A percentile compares a stretch with the other conserved stretches of the same genome.
Conservation (phyloP, 2,797 vertebrate species). For the Hipposideros larvatus region DNA sequence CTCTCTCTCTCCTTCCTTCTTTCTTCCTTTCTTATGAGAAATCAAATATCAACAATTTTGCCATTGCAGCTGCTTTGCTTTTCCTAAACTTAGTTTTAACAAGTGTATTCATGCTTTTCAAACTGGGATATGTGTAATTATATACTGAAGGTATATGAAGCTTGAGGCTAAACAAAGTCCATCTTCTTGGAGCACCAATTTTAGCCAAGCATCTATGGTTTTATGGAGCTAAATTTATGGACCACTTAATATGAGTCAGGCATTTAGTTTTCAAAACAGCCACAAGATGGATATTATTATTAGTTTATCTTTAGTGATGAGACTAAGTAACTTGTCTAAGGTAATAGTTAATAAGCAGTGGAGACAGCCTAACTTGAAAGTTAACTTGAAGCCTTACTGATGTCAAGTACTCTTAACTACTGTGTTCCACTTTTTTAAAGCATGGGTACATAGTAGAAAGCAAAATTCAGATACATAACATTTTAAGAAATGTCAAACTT, state of each 20-base stretch:
- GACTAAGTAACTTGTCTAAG: constrained; percentile 7
- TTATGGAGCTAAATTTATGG: constrained; percentile 17
- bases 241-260: neutral
- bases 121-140: neutral
- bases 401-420: neutral
- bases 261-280: constrained; percentile 36
- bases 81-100: constrained; percentile 3
- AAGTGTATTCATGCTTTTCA: constrained; percentile 10
- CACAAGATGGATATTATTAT: neutral
- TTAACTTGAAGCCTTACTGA: neutral
- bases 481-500: constrained; percentile 47
- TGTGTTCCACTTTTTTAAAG: neutral
- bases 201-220: constrained; percentile 4
- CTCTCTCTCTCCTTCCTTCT: neutral
- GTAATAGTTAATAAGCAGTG: constrained; percentile 15
- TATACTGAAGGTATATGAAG: constrained; percentile 20
- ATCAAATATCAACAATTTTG: constrained; percentile 4
- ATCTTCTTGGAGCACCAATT: neutral
- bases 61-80: neutral
- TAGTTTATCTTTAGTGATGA: neutral
- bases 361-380: neutral
- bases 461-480: neutral
- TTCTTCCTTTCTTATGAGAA: neutral
- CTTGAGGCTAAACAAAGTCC: neutral
- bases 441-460: neutral